phyloP scores from a whole-genome alignment of 1,140 invertebrate species.

The Macrostomum lignano region DNA sequence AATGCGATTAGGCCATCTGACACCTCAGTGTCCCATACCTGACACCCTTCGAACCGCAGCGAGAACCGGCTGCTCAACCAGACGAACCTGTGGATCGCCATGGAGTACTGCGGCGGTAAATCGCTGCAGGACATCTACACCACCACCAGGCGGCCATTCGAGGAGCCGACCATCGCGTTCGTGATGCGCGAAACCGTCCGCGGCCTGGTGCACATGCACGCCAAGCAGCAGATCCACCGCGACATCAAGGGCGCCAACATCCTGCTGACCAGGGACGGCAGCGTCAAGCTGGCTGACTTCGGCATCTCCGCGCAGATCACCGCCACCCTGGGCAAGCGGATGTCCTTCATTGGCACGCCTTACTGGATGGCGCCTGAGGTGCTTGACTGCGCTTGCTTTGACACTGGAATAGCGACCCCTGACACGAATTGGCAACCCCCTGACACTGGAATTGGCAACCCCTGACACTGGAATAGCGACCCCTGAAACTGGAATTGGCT shows the following conservation, averaged over 20 bases:
- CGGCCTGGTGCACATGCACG: constrained; percentile 79
- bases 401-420: no score
- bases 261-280: constrained; percentile 68
- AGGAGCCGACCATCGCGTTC: constrained; percentile 80
- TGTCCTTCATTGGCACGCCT: constrained; percentile 97
- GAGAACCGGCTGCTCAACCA: no score
- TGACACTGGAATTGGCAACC: no score
- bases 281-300: constrained; percentile 97
- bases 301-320: constrained; percentile 97
- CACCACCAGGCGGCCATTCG: constrained; percentile 35
- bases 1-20: no score
- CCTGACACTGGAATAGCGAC: no score
- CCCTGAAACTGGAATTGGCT: no score
- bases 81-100: constrained; percentile 69
- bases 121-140: constrained; percentile 71
- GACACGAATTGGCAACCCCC: no score
- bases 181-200: constrained; percentile 80
- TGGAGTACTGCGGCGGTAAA: constrained; percentile 94
- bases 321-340: constrained; percentile 86
- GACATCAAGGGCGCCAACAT: constrained; percentile 83
- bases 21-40: no score
- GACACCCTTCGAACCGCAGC: no score
- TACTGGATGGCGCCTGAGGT: constrained; percentile 72
- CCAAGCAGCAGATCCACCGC: constrained; percentile 77
- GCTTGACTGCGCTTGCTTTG: no score